Evolutionary conservation across 1,140 invertebrate genomes (phyloP).

Genomic region (Drosophila bocki): DNA sequence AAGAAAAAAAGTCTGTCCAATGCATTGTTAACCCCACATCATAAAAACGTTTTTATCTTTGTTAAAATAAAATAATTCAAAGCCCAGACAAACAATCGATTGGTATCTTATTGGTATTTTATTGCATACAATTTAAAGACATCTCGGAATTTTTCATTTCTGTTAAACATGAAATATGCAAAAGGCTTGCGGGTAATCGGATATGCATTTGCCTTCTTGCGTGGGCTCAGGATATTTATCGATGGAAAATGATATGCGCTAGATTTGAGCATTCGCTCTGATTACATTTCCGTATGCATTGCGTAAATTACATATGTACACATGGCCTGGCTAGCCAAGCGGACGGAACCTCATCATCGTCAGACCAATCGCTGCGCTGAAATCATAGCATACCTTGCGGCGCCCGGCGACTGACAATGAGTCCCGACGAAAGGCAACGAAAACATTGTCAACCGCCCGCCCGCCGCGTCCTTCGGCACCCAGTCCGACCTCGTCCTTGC

Average conservation of each 20-base stretch:
- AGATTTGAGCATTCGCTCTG: slow-evolving; percentile 25
- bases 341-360: slow-evolving; percentile 25
- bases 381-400: slow-evolving; percentile 70
- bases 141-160: background rate
- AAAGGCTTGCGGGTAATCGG: background rate
- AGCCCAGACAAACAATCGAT: background rate
- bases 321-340: slow-evolving; percentile 19
- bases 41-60: background rate
- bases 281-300: slow-evolving; percentile 47
- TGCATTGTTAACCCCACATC: background rate
- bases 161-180: background rate
- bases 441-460: slow-evolving; percentile 30
- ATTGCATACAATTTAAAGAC: background rate
- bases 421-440: slow-evolving; percentile 34
- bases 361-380: slow-evolving; percentile 24
- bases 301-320: slow-evolving; percentile 28
- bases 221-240: slow-evolving; percentile 2
- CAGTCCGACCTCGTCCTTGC: slow-evolving; percentile 16
- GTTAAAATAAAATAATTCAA: background rate
- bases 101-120: background rate
- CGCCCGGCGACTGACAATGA: slow-evolving; percentile 51
- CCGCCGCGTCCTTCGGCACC: slow-evolving; percentile 9
- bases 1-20: background rate
- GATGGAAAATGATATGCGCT: slow-evolving; percentile 15
- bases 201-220: slow-evolving; percentile 3